phyloP scores from a whole-genome alignment of 2,797 vertebrate genomes.

The Macroramphosus scolopax region DNA sequence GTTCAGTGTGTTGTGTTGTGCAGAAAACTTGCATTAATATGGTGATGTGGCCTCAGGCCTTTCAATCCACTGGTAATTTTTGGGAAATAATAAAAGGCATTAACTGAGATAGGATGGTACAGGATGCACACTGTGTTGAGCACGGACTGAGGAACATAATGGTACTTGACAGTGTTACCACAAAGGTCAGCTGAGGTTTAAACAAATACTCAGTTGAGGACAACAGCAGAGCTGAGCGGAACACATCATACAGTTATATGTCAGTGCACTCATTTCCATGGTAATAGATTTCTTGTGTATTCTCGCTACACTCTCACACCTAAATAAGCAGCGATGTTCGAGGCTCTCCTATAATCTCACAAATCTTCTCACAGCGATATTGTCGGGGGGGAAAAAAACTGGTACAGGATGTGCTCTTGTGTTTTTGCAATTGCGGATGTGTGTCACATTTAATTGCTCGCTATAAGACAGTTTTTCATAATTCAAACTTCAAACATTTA shows the following conservation, averaged over 20 bases:
- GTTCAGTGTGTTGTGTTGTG: neutral
- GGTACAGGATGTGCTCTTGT: too few relatives aligned
- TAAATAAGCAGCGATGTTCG: conserved; percentile 20
- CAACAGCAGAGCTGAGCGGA: conserved; percentile 10
- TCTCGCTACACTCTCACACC: conserved; percentile 9
- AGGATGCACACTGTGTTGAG: conserved; percentile 14
- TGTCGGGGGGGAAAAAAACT: neutral
- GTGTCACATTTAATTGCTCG: conserved; percentile 11
- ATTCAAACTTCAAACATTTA: conserved; percentile 10
- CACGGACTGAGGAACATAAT: conserved; percentile 32
- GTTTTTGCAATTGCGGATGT: neutral
- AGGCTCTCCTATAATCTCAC: conserved; percentile 10
- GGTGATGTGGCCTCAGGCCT: too few relatives aligned
- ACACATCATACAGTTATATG: conserved; percentile 14
- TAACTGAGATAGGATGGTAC: conserved; percentile 20
- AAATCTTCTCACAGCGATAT: conserved; percentile 8
- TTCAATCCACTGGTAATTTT: too few relatives aligned
- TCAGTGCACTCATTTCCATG: conserved; percentile 27
- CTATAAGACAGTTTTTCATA: neutral
- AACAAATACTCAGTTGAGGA: conserved; percentile 25
- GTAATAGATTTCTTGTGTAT: conserved; percentile 27
- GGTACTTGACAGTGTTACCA: conserved; percentile 32
- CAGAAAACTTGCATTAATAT: too few relatives aligned
- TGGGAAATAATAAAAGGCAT: conserved; percentile 45
- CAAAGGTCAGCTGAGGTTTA: conserved; percentile 38